Conservation (phyloP, 1,140 invertebrate species). For the Archivesica marissinica region DNA sequence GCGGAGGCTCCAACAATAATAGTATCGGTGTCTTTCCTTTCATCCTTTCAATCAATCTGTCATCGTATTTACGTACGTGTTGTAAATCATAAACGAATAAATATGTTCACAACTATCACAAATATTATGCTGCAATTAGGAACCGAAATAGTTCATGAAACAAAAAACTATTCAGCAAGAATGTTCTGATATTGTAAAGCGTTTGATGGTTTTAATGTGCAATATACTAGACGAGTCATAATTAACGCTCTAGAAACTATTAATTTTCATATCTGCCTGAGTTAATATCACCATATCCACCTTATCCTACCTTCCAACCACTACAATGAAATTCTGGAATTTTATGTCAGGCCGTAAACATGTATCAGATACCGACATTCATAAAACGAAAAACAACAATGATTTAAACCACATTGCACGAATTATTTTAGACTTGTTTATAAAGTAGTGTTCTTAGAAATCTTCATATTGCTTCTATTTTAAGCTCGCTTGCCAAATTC, state of each 20-base stretch:
- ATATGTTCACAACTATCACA: too few relatives aligned
- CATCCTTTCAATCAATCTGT: too few relatives aligned
- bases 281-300: not conserved
- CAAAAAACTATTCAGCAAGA: too few relatives aligned
- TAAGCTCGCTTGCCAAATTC: not conserved
- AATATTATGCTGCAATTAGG: too few relatives aligned
- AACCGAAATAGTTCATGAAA: too few relatives aligned
- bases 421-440: conserved; percentile 16
- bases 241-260: not conserved
- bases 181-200: too few relatives aligned
- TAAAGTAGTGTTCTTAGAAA: not conserved
- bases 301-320: not conserved
- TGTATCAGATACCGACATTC: not conserved
- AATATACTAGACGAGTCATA: not conserved
- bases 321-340: conserved; percentile 36
- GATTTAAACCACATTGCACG: conserved; percentile 35
- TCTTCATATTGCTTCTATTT: not conserved
- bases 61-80: too few relatives aligned
- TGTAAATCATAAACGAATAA: too few relatives aligned
- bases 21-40: too few relatives aligned
- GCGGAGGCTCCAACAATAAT: too few relatives aligned
- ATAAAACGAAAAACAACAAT: not conserved
- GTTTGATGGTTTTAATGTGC: not conserved
- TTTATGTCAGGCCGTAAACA: conserved; percentile 20
- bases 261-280: not conserved